Conservation (phyloP, 1,140 invertebrate genomes). For the Penaeus chinensis region DNA sequence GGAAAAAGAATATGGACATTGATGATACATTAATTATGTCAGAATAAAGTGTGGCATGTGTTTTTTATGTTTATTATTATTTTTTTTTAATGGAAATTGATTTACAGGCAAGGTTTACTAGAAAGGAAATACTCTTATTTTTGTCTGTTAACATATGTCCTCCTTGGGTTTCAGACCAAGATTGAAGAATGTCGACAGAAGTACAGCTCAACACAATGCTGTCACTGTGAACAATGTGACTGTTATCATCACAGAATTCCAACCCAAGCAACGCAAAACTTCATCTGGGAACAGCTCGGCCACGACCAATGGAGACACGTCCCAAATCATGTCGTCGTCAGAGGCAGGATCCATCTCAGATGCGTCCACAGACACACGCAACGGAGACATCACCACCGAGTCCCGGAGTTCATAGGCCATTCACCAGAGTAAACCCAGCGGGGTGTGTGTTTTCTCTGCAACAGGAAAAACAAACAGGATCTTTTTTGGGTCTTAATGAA, state of each 20-base stretch:
- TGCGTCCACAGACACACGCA: slow-evolving; percentile 58
- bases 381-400: slow-evolving; percentile 59
- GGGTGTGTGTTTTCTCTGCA: background rate
- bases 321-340: slow-evolving; percentile 59
- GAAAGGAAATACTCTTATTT: too few species aligned
- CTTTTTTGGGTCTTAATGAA: background rate
- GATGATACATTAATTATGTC: too few species aligned
- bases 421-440: background rate
- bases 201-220: slow-evolving; percentile 88
- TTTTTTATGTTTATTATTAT: too few species aligned
- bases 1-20: too few species aligned
- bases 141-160: too few species aligned
- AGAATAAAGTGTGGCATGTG: too few species aligned
- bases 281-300: slow-evolving; percentile 50
- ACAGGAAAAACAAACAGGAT: background rate
- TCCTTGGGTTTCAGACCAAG: slow-evolving; percentile 71
- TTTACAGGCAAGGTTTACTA: too few species aligned
- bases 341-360: slow-evolving; percentile 61
- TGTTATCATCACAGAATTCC: slow-evolving; percentile 96
- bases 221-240: slow-evolving; percentile 97
- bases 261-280: slow-evolving; percentile 79
- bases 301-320: slow-evolving; percentile 44
- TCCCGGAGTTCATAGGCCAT: slow-evolving; percentile 56
- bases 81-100: too few species aligned
- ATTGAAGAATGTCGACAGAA: slow-evolving; percentile 90